Evolutionary conservation across 1,140 invertebrate genomes (phyloP).

Genomic region (Thaumatotibia leucotreta): DNA sequence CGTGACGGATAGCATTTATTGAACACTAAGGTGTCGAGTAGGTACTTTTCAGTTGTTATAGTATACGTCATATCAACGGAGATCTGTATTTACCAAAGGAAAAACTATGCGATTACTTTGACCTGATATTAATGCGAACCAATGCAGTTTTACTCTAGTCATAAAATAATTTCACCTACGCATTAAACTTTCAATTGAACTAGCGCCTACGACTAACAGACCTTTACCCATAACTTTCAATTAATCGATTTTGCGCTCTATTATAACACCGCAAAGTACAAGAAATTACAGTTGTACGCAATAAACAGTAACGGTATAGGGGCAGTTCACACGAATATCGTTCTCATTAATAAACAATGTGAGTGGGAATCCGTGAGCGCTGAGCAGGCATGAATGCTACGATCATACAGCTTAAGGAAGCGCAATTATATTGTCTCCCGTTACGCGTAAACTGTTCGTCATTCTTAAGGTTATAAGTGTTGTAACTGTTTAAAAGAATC

Average conservation of each 20-base stretch:
- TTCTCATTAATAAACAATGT: slow-evolving; percentile 36
- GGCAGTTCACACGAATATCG: slow-evolving; percentile 17
- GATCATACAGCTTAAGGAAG: too few species aligned
- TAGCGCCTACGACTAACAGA: not conserved
- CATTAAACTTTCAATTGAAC: not conserved
- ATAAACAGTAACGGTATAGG: slow-evolving; percentile 8
- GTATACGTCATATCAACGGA: too few species aligned
- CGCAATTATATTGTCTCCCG: slow-evolving; percentile 1
- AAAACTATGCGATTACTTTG: too few species aligned
- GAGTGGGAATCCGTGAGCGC: slow-evolving; percentile 38
- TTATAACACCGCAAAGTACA: not conserved
- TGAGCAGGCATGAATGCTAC: too few species aligned
- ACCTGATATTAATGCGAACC: too few species aligned
- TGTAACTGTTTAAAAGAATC: not conserved
- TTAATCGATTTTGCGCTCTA: slow-evolving; percentile 4
- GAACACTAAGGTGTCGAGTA: too few species aligned
- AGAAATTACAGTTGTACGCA: slow-evolving; percentile 1
- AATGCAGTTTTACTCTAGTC: not conserved
- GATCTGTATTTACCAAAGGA: too few species aligned
- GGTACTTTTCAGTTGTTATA: too few species aligned
- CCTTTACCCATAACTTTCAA: not conserved
- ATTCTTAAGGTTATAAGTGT: slow-evolving; percentile 1
- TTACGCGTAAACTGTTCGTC: slow-evolving; percentile 8
- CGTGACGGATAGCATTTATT: too few species aligned
- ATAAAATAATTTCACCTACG: not conserved